Conservation (phyloP, 1,140 invertebrate species). For the Brachionus rotundiformis region DNA sequence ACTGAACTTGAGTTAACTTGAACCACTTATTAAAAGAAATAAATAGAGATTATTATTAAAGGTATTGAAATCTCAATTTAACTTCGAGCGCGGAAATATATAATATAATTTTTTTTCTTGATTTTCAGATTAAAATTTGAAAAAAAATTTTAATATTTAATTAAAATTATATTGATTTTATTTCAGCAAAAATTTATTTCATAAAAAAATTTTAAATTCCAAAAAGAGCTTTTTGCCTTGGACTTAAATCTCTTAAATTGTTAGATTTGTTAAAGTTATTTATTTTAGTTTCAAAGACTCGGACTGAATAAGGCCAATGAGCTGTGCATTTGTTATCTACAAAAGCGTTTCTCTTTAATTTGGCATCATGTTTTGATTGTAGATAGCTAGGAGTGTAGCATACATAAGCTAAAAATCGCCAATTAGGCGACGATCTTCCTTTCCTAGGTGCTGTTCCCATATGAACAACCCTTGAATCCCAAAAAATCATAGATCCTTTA, state of each 20-base stretch:
- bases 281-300: background rate
- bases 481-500: slow-evolving; percentile 47
- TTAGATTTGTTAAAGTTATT: slow-evolving; percentile 14
- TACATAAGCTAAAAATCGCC: slow-evolving; percentile 28
- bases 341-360: slow-evolving; percentile 1
- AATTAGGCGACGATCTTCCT: background rate
- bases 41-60: too few relatives aligned
- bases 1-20: too few relatives aligned
- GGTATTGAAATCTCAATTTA: too few relatives aligned
- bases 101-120: too few relatives aligned
- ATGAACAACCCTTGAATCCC: slow-evolving; percentile 35
- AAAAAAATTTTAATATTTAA: too few relatives aligned
- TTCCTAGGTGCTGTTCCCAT: slow-evolving; percentile 12
- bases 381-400: slow-evolving; percentile 11
- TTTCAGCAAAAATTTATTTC: too few relatives aligned
- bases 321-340: background rate
- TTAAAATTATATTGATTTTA: too few relatives aligned
- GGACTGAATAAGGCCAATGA: slow-evolving; percentile 18
- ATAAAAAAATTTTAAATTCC: background rate
- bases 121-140: too few relatives aligned
- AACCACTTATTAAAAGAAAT: too few relatives aligned
- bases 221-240: background rate
- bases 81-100: too few relatives aligned
- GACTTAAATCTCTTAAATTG: background rate
- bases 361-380: slow-evolving; percentile 30